These are phyloP conservation scores for Galeruca laticollis DNA, from an alignment of 2,888 invertebrate species.

Conservation along the genomic window DNA sequence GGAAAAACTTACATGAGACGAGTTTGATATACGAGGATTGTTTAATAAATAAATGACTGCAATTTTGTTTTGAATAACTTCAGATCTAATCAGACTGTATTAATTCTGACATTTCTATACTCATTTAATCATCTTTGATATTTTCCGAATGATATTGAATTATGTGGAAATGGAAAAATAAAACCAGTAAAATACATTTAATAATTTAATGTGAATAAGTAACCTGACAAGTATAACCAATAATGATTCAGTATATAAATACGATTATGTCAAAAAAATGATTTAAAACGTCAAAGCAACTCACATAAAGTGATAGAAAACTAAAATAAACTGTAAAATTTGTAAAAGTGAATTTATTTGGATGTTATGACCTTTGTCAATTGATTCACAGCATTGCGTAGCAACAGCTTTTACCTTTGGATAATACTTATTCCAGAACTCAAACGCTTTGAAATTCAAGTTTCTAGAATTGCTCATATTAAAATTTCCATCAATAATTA, in stretches of 20 bases:
- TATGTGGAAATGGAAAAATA: neutral
- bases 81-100: no score
- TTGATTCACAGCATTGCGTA: conserved; percentile 79
- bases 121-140: no score
- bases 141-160: neutral
- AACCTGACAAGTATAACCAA: neutral
- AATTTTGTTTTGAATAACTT: neutral
- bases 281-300: neutral
- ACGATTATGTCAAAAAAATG: neutral
- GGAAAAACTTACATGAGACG: neutral
- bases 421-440: conserved; percentile 88
- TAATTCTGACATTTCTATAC: no score
- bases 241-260: neutral
- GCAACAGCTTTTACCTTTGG: conserved; percentile 81
- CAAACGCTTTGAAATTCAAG: conserved; percentile 81
- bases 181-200: neutral
- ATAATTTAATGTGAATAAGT: conserved; percentile 4
- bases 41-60: neutral
- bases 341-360: neutral
- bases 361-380: conserved; percentile 49
- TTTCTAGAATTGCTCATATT: conserved; percentile 78
- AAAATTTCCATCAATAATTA: conserved; percentile 82
- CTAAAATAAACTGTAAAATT: neutral
- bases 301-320: conserved; percentile 3
- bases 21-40: neutral